Evolutionary conservation across 2,888 invertebrate genomes (phyloP).

Genomic region (Quadroppia sp.): DNA sequence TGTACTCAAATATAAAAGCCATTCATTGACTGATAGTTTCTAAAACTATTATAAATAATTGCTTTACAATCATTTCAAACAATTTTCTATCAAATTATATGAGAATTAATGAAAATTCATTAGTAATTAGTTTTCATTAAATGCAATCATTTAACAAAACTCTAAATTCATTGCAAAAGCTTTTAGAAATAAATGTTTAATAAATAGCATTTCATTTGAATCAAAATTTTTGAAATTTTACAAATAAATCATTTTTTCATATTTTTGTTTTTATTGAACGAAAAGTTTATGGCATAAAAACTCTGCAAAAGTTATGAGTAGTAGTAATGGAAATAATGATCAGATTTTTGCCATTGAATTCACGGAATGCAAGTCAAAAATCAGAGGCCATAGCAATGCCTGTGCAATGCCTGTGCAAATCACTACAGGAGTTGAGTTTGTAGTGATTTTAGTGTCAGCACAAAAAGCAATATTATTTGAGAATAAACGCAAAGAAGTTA

Average conservation of each 20-base stretch:
- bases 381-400: background rate
- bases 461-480: constrained; percentile 5
- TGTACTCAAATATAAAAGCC: background rate
- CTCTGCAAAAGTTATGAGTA: background rate
- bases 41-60: background rate
- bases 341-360: constrained; percentile 3
- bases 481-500: constrained; percentile 19
- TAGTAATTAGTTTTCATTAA: background rate
- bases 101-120: constrained; percentile 1
- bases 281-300: background rate
- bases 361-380: constrained; percentile 4
- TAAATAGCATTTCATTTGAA: background rate
- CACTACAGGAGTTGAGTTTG: background rate
- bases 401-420: too few relatives aligned
- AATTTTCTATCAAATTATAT: background rate
- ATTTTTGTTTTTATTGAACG: background rate
- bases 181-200: too few relatives aligned
- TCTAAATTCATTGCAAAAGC: too few relatives aligned
- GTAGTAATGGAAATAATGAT: background rate
- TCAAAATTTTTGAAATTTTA: background rate
- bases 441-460: background rate
- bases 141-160: too few relatives aligned
- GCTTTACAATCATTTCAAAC: background rate
- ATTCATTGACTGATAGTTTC: background rate
- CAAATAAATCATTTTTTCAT: constrained; percentile 12